phyloP scores from a whole-genome alignment of 2,113 vertebrate species.

The Spea bombifrons region DNA sequence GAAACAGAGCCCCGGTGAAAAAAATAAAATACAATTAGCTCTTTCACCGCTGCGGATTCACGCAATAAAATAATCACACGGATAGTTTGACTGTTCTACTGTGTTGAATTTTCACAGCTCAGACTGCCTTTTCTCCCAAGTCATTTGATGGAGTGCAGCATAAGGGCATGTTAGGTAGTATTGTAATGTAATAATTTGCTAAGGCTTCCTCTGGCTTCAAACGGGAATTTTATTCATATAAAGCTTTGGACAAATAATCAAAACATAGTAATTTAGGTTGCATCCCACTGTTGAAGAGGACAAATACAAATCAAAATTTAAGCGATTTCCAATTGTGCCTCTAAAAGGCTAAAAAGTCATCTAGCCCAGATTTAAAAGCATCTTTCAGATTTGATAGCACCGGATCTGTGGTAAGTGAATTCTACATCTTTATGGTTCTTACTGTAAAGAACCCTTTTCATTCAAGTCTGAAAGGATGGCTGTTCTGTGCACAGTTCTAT shows the following conservation, averaged over 20 bases:
- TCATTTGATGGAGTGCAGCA: neutral
- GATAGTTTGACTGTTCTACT: neutral
- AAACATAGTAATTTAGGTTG: neutral
- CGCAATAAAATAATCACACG: constrained; percentile 37
- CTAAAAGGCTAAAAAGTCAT: too few species aligned
- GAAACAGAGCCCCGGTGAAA: constrained; percentile 25
- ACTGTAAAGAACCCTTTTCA: too few species aligned
- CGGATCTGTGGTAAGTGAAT: too few species aligned
- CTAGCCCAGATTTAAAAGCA: too few species aligned
- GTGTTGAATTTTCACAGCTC: constrained; percentile 8
- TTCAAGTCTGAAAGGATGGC: too few species aligned
- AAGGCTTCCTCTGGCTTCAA: neutral
- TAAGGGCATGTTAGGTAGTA: neutral
- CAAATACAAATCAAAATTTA: too few species aligned
- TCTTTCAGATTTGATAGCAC: too few species aligned
- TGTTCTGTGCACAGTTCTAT: too few species aligned
- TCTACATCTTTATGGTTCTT: too few species aligned
- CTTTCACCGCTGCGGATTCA: constrained; percentile 28
- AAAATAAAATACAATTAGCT: constrained; percentile 40
- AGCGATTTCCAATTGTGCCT: too few species aligned
- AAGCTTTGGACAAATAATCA: neutral
- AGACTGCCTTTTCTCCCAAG: constrained; percentile 1
- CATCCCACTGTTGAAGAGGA: too few species aligned
- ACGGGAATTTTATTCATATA: neutral
- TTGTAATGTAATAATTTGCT: neutral